Conservation (phyloP, 2,888 invertebrate genomes). For the Lumbricus terrestris region DNA sequence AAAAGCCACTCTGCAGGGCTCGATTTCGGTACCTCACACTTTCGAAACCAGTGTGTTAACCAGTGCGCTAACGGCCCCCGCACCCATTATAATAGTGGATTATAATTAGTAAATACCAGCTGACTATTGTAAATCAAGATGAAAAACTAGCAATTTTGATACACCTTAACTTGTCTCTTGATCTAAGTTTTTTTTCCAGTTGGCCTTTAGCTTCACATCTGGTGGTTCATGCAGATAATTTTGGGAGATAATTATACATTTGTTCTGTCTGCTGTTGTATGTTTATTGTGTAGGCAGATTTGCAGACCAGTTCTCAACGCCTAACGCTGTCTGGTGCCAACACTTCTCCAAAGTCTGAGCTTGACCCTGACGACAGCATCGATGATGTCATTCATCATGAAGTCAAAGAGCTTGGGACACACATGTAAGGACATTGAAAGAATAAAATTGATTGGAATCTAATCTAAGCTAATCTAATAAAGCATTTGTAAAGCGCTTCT, state of each 20-base stretch:
- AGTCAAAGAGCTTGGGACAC: constrained; percentile 97
- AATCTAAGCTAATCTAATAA: no score
- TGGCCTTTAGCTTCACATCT: not conserved
- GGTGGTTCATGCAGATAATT: not conserved
- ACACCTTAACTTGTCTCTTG: not conserved
- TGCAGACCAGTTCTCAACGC: constrained; percentile 86
- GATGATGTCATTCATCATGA: constrained; percentile 97
- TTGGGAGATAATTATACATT: not conserved
- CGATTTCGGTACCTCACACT: no score
- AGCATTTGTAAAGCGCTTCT: no score
- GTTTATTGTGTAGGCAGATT: constrained; percentile 72
- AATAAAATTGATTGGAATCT: not conserved
- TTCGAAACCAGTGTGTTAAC: no score
- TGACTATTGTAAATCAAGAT: not conserved
- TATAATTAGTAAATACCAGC: not conserved
- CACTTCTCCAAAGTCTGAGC: constrained; percentile 66
- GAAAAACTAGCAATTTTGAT: not conserved
- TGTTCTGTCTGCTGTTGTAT: not conserved
- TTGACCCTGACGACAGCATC: constrained; percentile 78
- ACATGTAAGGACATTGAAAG: constrained; percentile 71
- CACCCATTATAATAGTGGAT: no score
- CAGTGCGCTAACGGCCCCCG: no score
- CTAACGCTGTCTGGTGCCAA: constrained; percentile 72
- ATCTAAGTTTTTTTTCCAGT: not conserved
- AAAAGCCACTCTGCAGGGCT: no score